Evolutionary conservation across 2,888 invertebrate species (phyloP), one percentile per base, ranked within the genome.

Genomic region (Alloplasta piceator): DNA sequence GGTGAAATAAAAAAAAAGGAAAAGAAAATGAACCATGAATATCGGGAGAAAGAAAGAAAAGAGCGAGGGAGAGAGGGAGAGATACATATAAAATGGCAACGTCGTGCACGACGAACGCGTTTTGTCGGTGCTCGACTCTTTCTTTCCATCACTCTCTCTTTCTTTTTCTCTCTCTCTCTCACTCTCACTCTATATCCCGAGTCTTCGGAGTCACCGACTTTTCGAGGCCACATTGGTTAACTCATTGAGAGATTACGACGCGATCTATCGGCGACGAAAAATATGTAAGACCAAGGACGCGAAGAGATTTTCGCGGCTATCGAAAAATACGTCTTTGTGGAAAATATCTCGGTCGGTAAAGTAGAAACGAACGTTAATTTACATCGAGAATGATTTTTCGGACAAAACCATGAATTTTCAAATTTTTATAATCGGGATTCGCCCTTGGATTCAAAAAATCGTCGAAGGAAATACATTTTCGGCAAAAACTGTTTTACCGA

Each of bases 131-230:
- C 26, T 26, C 26, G 26, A 26, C 26, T 26, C 26, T 26, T 26
- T 26, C 26, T 1, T 26, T 26, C 26, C 26, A 26, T 43, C 55
- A 63, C 73, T 72, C 63, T 72, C 14, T 43, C 43, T 43, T 43
- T 43, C 43, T 43, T 43, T 43, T 10, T 1, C 55, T 43, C 52
- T 71, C 43, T 52, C 46, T 14, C 55, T 43, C 52, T 71, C 43
- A 43, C 46, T 14, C 72, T 64, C 77, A 46, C 73, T 76, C 72
- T 75, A 78, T 77, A 76, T 78, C 39, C 78, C 64, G 80, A 77
- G 77, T 77, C 84, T 80, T 82, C 85, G 89, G 89, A 92, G 91
- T 92, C 92, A 92, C 91, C 92, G 91, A 92, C 91, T 91, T 92
- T 92, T 92, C 92, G 92, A 92, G 91, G 91, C 90, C 91, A 92